These are phyloP conservation scores for Odontesthes bonariensis DNA, from an alignment of 2,113 vertebrate species.

Conservation along the genomic window DNA sequence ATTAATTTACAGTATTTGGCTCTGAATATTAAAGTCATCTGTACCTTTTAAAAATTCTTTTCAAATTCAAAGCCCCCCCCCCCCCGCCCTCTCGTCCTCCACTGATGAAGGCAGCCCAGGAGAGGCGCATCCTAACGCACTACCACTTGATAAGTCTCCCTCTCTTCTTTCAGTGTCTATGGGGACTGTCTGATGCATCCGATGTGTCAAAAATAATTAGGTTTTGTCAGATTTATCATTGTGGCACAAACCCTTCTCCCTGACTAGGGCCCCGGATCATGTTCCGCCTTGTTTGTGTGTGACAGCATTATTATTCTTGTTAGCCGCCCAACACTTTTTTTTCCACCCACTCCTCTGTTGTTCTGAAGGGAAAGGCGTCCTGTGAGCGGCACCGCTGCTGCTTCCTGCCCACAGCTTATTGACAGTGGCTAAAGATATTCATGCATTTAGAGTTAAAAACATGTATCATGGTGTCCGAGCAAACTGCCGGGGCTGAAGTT, in stretches of 20 bases:
- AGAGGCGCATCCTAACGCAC: constrained; percentile 96
- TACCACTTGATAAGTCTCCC: constrained; percentile 91
- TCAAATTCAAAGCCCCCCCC: constrained; percentile 90
- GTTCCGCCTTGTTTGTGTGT: constrained; percentile 99
- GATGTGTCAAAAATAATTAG: constrained; percentile 99
- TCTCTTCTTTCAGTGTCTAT: constrained; percentile 81
- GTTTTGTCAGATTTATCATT: constrained; percentile 99
- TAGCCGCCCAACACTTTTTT: constrained; percentile 84
- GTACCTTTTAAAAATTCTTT: constrained; percentile 99
- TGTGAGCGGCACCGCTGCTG: constrained; percentile 76
- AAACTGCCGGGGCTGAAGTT: constrained; percentile 98
- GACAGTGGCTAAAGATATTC: constrained; percentile 99
- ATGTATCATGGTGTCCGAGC: constrained; percentile 99
- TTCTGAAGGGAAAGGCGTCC: constrained; percentile 83
- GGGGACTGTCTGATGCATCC: constrained; percentile 98
- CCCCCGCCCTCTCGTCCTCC: constrained; percentile 81
- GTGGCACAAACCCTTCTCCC: constrained; percentile 96
- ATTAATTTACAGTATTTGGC: constrained; percentile 94
- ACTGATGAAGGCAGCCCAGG: constrained; percentile 93
- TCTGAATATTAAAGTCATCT: constrained; percentile 99
- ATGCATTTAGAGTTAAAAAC: constrained; percentile 99
- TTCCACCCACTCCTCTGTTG: constrained; percentile 88
- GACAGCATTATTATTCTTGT: constrained; percentile 99
- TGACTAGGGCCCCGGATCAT: constrained; percentile 92
- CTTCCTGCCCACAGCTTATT: constrained; percentile 87